Base-by-base conservation (phyloP, 2,888 invertebrate genomes). In the Lutraria lutraria region DNA sequence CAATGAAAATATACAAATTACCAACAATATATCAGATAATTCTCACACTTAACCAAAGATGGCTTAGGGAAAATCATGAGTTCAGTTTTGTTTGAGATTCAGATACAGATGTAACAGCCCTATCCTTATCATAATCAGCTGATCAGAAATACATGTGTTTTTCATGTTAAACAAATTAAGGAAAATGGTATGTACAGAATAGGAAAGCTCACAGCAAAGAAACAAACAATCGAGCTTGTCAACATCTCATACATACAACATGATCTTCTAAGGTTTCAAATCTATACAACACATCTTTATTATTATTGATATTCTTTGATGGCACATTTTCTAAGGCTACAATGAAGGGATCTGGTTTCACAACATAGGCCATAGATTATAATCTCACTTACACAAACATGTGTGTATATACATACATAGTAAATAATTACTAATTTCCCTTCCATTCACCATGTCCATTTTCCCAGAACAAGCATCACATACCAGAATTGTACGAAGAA, bases 351-450 rank as follows among this genome's bases (percentile, higher is more conserved):
- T 82, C 25, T 19, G 52, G 29, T 85, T 85, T 79, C 85, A 76
- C 72, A 85, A 85, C 79, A 85, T 31, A 54, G 31, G 52, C 72
- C 54, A 52, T 2, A 85, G 85, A 85, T 85, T 53, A 19, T 12
- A 34, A 85, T 85, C 85, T 29, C 34, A 79, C 56, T 29, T 34
- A 85, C 54, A 56, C 76, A 79, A 85, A 76, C 79, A 76, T 85
- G 76, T 85, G 84, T n/a, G 43, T 0, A 53, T 72, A 52, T 3
- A 53, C 56, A n/a, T n/a, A n/a, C n/a, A n/a, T n/a, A n/a, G n/a
- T n/a, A 31, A 31, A 4, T 6, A 34, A 34, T 76, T 15, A 76
- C 31, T 76, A 31, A 34, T 76, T 76, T 34, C 34, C 31, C 29
- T 16, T 19, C 29, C 76, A 31, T 68, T 34, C 76, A 76, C 31